Percentiles rank a stretch among this genome's conserved stretches.
phyloP scores from a whole-genome alignment of 2,113 vertebrate species.

The Stegostoma tigrinum region DNA sequence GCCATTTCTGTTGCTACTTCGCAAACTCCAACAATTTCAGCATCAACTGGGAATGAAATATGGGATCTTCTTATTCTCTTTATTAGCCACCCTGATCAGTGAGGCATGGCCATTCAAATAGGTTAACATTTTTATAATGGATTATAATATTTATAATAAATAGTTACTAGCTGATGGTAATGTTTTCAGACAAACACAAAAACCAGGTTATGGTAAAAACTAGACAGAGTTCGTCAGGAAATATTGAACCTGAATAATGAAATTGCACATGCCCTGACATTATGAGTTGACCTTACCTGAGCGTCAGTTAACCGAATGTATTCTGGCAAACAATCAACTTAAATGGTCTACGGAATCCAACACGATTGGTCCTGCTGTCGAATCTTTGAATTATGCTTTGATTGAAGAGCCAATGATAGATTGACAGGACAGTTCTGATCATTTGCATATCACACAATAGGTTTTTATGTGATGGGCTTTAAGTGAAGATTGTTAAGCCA shows the following conservation, averaged over 20 bases:
- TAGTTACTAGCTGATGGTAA: background rate
- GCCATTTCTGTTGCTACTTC: too few relatives aligned
- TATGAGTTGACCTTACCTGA: background rate
- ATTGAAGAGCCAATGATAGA: background rate
- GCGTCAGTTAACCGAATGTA: constrained; percentile 9
- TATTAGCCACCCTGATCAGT: background rate
- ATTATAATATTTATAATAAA: background rate
- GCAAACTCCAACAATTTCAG: background rate
- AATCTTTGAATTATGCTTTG: background rate
- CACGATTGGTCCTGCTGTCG: background rate
- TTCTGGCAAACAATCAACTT: constrained; percentile 3
- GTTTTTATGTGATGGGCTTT: background rate
- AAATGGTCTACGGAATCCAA: background rate
- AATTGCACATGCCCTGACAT: too few relatives aligned
- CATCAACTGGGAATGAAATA: background rate
- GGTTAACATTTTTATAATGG: background rate
- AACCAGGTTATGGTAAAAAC: background rate
- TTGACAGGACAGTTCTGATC: background rate
- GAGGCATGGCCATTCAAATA: background rate
- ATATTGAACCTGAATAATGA: background rate
- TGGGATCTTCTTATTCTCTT: background rate
- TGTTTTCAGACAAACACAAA: background rate
- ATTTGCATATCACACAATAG: background rate
- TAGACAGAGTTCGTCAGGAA: background rate
- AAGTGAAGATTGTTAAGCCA: background rate